Evolutionary conservation across 2,797 vertebrate genomes (phyloP).

Genomic region (Anabacerthia variegaticeps): DNA sequence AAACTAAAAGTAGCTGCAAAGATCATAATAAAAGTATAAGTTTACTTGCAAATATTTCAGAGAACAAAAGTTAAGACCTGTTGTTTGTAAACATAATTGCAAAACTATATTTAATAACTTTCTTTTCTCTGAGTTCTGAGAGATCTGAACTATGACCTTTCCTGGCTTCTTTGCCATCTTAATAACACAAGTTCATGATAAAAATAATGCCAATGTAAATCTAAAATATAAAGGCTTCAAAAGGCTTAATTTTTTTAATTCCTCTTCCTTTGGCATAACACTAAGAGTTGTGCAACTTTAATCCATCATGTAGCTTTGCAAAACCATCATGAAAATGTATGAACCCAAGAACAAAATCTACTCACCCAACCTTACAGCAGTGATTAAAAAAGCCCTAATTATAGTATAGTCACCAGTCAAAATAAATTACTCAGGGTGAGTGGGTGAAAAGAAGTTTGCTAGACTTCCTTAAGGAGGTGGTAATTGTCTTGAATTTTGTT

Average conservation of each 20-base stretch:
- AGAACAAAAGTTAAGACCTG: neutral
- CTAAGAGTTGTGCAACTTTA: neutral
- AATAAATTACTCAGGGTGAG: constrained; percentile 61
- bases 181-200: neutral
- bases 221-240: neutral
- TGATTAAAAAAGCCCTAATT: constrained; percentile 44
- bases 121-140: neutral
- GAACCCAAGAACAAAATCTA: constrained; percentile 43
- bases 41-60: neutral
- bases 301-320: constrained; percentile 20
- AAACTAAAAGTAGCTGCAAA: neutral
- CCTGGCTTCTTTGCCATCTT: neutral
- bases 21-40: neutral
- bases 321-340: constrained; percentile 54
- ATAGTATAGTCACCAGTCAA: constrained; percentile 49
- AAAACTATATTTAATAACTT: neutral
- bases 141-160: neutral
- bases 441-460: constrained; percentile 52
- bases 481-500: constrained; percentile 52
- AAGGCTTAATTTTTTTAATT: neutral
- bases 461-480: constrained; percentile 34
- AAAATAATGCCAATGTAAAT: neutral
- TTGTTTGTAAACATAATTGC: neutral
- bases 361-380: constrained; percentile 1
- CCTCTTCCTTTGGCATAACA: neutral